Evolutionary conservation across 2,113 vertebrate species (phyloP).

Genomic region (Albula glossodonta): DNA sequence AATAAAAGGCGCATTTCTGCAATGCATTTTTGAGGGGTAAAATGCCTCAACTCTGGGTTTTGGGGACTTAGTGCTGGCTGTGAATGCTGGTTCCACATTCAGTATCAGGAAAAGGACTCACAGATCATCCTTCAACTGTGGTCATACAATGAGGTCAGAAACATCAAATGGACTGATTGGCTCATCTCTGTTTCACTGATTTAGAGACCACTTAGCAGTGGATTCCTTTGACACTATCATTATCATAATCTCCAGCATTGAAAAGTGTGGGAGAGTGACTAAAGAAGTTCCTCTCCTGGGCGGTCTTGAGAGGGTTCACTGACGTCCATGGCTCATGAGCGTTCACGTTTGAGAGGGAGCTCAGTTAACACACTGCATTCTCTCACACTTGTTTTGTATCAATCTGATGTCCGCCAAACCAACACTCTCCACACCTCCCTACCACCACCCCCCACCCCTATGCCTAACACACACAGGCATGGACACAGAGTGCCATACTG

Average conservation of each 20-base stretch:
- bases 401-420: not conserved
- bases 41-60: not conserved
- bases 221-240: not conserved
- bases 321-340: not conserved
- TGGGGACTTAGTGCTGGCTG: not conserved
- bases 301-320: not conserved
- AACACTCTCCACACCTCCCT: no score
- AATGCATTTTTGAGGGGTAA: not conserved
- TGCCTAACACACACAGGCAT: no score
- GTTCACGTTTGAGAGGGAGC: not conserved
- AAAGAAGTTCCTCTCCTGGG: not conserved
- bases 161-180: not conserved
- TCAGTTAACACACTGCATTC: not conserved
- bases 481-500: not conserved
- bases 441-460: no score
- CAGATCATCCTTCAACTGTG: not conserved
- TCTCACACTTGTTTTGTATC: not conserved
- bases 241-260: not conserved
- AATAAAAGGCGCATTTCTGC: not conserved
- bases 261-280: not conserved
- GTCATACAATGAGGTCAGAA: not conserved
- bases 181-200: not conserved
- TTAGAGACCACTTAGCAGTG: not conserved
- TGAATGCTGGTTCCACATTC: not conserved
- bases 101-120: not conserved